Evolutionary conservation across 2,797 vertebrate genomes (phyloP), one percentile per base, ranked within the genome.

Genomic region (Myotis planiceps): DNA sequence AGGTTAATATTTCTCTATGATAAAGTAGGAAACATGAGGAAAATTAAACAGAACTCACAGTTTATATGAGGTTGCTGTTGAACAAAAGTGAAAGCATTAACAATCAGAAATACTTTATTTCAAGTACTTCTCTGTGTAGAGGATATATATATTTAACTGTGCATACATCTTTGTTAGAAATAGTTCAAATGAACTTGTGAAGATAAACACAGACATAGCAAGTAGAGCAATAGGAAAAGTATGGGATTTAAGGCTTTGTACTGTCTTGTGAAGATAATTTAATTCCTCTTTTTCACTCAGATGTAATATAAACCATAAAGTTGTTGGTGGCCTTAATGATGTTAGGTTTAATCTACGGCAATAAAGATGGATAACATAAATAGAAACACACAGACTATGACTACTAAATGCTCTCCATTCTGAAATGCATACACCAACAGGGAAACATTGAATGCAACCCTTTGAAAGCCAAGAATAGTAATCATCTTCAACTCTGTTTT

Each of bases 281-380:
- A 37, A 23, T 84, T 93, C 84, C 39, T 63, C 27, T 76, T 9
- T 63, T 34, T 93, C 42, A 69, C 7, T 63, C 16, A 86, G 19
- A 78, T 66, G 18, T 74, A 63, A 79, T 45, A n/a, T 45, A 91
- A 91, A 72, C 75, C 76, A 58, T 75, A 37, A 92, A 89, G 93
- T 75, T 65, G 27, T 75, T 58, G 32, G 4, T 88, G 12, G 3
- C 15, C 21, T 88, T 75, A 79, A 60, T 51, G 13, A 71, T 47
- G 14, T 90, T 92, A 72, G n/a, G 2, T 81, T 89, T 96, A 75
- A 90, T 63, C 12, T 27, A 51, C 15, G 18, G 45, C 12, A 68
- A 34, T 53, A 68, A 82, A 71, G 1, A 58, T 92, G 63, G 29
- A n/a, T 63, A 91, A 84, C 12, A 90, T 71, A 76, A 81, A 85